A percentile compares a stretch with the other conserved stretches of the same genome.
phyloP scores from a whole-genome alignment of 2,113 vertebrate species.

The Otus sunia region DNA sequence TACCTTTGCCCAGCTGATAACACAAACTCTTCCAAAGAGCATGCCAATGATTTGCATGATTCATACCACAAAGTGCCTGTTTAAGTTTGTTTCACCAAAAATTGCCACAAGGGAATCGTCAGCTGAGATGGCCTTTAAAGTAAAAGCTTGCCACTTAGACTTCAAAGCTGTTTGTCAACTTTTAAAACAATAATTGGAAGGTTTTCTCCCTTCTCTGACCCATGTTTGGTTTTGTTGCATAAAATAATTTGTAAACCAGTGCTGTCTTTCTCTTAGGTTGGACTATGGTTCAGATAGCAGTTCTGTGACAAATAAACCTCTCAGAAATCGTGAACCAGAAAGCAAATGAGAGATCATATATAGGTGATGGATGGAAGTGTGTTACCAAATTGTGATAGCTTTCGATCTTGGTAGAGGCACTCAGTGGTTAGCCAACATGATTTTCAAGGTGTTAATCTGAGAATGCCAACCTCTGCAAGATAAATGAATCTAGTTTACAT shows the following conservation, averaged over 20 bases:
- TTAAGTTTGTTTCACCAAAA: not conserved
- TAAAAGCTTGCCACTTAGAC: not conserved
- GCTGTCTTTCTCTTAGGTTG: not conserved
- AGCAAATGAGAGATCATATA: not conserved
- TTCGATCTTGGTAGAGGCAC: not conserved
- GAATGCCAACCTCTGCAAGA: not conserved
- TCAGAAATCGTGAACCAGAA: not conserved
- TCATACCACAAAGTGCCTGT: not conserved
- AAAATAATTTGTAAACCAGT: not conserved
- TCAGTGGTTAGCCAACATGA: not conserved
- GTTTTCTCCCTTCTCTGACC: not conserved
- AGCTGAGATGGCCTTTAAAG: not conserved
- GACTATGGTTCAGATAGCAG: not conserved
- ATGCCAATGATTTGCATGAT: not conserved
- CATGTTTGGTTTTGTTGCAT: not conserved
- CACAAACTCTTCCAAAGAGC: not conserved
- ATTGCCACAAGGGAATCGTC: not conserved
- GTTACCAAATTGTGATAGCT: not conserved
- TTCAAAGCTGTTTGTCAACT: not conserved
- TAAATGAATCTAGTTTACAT: not conserved
- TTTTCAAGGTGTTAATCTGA: not conserved
- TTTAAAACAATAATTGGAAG: not conserved
- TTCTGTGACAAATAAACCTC: not conserved
- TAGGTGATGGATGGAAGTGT: not conserved
- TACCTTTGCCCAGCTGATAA: not conserved